Evolutionary conservation across 2,113 vertebrate species (phyloP).

Genomic region (cat (Felis catus)): F.catus_Fca126_mat1.0 CM031428.1:32500001-32500500

Average conservation of each 20-base stretch:
- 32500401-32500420: neutral
- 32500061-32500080: neutral
- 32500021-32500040: no score
- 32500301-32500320: neutral
- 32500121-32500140: neutral
- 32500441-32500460: no score
- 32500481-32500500: neutral
- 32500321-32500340: neutral
- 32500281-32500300: neutral
- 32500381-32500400: neutral
- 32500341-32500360: neutral
- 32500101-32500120: neutral
- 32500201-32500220: neutral
- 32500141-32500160: neutral
- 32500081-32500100: neutral
- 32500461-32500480: neutral
- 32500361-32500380: neutral
- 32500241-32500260: neutral
- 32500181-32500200: neutral
- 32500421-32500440: neutral
- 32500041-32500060: neutral
- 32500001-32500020: no score
- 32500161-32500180: neutral
- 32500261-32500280: neutral
- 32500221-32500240: neutral